Evolutionary conservation across 2,888 invertebrate species (phyloP), one percentile per base, ranked within the genome.

Genomic region (Cyclophora albipunctata): DNA sequence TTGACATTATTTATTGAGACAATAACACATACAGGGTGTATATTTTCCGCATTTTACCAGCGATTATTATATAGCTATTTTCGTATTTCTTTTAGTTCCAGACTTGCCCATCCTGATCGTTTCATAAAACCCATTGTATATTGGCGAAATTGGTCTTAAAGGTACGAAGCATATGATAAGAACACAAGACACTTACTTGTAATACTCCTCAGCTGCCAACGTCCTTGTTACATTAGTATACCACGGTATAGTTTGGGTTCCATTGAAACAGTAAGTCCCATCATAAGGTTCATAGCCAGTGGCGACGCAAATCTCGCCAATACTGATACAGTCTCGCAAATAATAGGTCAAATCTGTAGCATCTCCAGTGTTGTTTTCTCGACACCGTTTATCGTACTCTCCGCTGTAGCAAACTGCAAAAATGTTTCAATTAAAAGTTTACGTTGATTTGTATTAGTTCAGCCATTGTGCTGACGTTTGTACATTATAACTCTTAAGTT

Each of bases 191-290:
- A 72, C 91, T 88, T 69, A 92, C 93, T 91, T 91, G 69, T 91
- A 93, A 74, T 91, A 93, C 64, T 93, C 92, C 64, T 93, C 92
- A 1, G 91, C 88, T 2, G 93, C 92, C 34, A 93, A 71, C 4
- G 81, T 75, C 45, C 93, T 82, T 0, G 81, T 89, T 3, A 91
- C 80, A 43, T 91, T 82, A 0, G 76, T 71, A 47, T 90, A 90
- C 71, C 93, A 86, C 0, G 89, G 87, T 0, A 86, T 63, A 0
- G 55, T 57, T 20, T 72, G 58, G 2, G 66, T 71, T 0, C 63
- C 75, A 48, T 87, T 73, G 53, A 68, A 63, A 62, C 93, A 93
- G 53, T 79, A 75, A 0, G 69, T 79, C 0, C 77, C 81, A 60
- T 92, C 85, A 5, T 78, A 67, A 0, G 88, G 81, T 3, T 66